Evolutionary conservation across 2,888 invertebrate species (phyloP).

Genomic region (Eupithecia exiguata): DNA sequence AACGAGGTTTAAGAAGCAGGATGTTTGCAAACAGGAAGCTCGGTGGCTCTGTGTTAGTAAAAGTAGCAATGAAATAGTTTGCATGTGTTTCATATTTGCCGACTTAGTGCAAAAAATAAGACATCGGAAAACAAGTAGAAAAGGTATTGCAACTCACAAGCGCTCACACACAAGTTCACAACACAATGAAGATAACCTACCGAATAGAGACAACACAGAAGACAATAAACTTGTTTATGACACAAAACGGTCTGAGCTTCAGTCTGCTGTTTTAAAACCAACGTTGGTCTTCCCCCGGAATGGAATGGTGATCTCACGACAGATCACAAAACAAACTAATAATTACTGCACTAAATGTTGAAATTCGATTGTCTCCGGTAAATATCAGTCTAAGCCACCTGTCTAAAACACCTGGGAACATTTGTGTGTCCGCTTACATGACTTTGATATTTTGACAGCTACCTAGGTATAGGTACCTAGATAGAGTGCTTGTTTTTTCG

Average conservation of each 20-base stretch:
- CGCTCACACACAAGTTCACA: too few relatives aligned
- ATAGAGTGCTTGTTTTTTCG: too few relatives aligned
- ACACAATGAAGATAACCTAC: background rate
- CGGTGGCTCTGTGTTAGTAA: constrained; percentile 4
- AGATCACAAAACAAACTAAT: background rate
- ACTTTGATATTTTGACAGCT: background rate
- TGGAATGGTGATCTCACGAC: too few relatives aligned
- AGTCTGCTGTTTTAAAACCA: background rate
- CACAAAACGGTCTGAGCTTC: background rate
- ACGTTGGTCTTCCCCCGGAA: background rate
- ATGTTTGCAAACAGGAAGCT: constrained; percentile 44
- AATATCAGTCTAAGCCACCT: background rate
- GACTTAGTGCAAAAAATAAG: background rate
- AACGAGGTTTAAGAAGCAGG: constrained; percentile 19
- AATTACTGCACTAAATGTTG: background rate
- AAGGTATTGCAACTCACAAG: background rate
- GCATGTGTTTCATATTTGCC: background rate
- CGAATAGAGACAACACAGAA: background rate
- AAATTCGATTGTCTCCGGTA: background rate
- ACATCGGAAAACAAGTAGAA: background rate
- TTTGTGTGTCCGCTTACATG: background rate
- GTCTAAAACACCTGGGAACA: background rate
- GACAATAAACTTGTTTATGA: background rate
- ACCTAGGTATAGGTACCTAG: background rate
- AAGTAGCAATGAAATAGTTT: background rate